phyloP scores from a whole-genome alignment of 2,888 invertebrate genomes.

The Anticlea derivata region DNA sequence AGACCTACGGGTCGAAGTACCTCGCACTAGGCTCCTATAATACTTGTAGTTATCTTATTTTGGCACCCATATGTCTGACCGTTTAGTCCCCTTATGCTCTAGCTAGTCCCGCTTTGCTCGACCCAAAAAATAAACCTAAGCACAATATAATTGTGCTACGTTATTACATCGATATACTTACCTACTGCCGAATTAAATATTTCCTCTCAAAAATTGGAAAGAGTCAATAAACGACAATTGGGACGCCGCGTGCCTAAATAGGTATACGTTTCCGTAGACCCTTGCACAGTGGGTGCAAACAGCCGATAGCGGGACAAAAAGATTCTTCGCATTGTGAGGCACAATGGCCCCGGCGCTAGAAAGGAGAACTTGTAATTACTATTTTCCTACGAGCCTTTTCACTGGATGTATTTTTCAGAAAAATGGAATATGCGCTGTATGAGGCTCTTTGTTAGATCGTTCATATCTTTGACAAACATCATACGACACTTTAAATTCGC shows the following conservation, averaged over 20 bases:
- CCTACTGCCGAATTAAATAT: too few relatives aligned
- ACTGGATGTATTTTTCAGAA: constrained; percentile 73
- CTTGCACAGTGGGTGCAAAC: constrained; percentile 72
- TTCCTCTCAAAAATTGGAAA: constrained; percentile 16
- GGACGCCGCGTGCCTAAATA: constrained; percentile 49
- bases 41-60: too few relatives aligned
- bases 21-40: too few relatives aligned
- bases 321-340: constrained; percentile 77
- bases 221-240: constrained; percentile 50
- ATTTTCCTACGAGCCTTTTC: constrained; percentile 79
- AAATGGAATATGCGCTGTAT: constrained; percentile 61
- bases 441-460: constrained; percentile 55
- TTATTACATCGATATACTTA: too few relatives aligned
- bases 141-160: too few relatives aligned
- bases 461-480: constrained; percentile 57
- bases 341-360: constrained; percentile 70
- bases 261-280: constrained; percentile 50
- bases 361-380: constrained; percentile 81
- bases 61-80: too few relatives aligned
- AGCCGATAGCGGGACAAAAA: constrained; percentile 80
- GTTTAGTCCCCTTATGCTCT: too few relatives aligned
- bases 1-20: too few relatives aligned
- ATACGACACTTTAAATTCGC: constrained; percentile 9
- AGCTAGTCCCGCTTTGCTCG: too few relatives aligned
- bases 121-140: too few relatives aligned